phyloP scores from a whole-genome alignment of 2,888 invertebrate species.

The Drosophila kambysellisi region DNA sequence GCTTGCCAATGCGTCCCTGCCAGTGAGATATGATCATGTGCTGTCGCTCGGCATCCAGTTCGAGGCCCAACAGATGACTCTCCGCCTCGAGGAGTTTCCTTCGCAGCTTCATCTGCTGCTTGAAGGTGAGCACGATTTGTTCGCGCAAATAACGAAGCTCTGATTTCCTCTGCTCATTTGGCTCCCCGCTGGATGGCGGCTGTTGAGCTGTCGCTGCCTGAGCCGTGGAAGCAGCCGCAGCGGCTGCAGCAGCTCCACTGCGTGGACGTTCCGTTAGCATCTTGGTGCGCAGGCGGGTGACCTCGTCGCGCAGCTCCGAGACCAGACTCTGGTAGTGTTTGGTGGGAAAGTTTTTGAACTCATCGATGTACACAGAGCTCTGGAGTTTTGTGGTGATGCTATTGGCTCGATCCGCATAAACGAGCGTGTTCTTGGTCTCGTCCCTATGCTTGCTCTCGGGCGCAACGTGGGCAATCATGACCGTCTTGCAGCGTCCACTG shows the following conservation, averaged over 20 bases:
- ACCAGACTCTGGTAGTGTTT: constrained; percentile 85
- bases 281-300: constrained; percentile 91
- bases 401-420: constrained; percentile 97
- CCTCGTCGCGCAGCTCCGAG: constrained; percentile 90
- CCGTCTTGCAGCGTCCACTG: constrained; percentile 96
- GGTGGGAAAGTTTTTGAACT: constrained; percentile 84
- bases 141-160: constrained; percentile 90
- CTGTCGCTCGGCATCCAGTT: constrained; percentile 94
- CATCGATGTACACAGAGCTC: constrained; percentile 85
- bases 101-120: constrained; percentile 96
- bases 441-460: constrained; percentile 93
- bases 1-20: constrained; percentile 92
- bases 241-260: constrained; percentile 83
- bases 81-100: constrained; percentile 95
- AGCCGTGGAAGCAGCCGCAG: constrained; percentile 10
- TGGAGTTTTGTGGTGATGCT: constrained; percentile 90
- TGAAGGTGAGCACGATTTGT: constrained; percentile 94
- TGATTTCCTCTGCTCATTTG: constrained; percentile 85
- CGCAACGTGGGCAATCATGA: constrained; percentile 98
- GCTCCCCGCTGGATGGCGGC: constrained; percentile 81
- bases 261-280: constrained; percentile 90
- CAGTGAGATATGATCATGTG: constrained; percentile 94
- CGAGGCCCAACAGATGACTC: constrained; percentile 93
- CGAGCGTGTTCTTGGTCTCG: constrained; percentile 96
- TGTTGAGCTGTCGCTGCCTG: constrained; percentile 47